A percentile compares a stretch with the other conserved stretches of the same genome.
Evolutionary conservation across 2,888 invertebrate species (phyloP).

Genomic region (Eudasyphora cyanicolor): DNA sequence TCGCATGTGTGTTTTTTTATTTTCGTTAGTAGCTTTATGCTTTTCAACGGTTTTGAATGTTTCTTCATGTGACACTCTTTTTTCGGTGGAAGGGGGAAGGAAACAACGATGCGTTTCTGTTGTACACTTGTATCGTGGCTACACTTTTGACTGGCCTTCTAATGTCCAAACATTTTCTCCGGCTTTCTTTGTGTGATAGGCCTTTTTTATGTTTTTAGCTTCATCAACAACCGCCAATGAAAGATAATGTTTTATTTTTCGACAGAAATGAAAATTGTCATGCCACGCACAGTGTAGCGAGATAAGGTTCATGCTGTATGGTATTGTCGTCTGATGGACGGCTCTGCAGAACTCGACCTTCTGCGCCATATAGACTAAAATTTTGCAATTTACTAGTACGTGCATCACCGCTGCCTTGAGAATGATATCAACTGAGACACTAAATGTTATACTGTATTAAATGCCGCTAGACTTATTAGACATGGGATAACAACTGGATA

Average conservation of each 20-base stretch:
- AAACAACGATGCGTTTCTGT: neutral
- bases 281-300: too few relatives aligned
- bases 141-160: constrained; percentile 36
- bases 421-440: too few relatives aligned
- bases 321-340: too few relatives aligned
- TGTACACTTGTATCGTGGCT: neutral
- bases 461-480: too few relatives aligned
- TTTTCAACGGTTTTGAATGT: constrained; percentile 59
- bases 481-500: too few relatives aligned
- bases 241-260: neutral
- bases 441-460: too few relatives aligned
- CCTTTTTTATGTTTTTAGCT: neutral
- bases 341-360: too few relatives aligned
- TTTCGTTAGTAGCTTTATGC: constrained; percentile 12
- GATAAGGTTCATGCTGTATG: too few relatives aligned
- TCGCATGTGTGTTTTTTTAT: neutral
- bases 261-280: constrained; percentile 5
- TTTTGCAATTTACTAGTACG: too few relatives aligned
- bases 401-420: too few relatives aligned
- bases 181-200: constrained; percentile 4
- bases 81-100: constrained; percentile 19
- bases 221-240: neutral
- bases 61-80: constrained; percentile 44
- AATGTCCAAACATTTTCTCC: constrained; percentile 20
- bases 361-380: too few relatives aligned